Conservation (phyloP, 2,113 vertebrate genomes). For the Gobius niger region DNA sequence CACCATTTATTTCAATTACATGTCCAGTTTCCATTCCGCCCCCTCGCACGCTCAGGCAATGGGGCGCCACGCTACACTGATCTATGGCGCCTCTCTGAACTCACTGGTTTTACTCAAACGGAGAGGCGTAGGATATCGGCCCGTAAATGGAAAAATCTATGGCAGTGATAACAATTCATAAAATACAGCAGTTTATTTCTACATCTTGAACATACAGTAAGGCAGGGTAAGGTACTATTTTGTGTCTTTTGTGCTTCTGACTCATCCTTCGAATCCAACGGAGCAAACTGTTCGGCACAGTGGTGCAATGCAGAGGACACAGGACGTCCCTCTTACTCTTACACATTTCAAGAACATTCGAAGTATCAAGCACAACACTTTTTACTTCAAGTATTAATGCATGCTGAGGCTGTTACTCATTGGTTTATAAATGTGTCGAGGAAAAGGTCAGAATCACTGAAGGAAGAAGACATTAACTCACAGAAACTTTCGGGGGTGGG, state of each 20-base stretch:
- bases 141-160: neutral
- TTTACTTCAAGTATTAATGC: neutral
- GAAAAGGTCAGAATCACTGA: slow-evolving; percentile 10
- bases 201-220: too few relatives aligned
- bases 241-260: too few relatives aligned
- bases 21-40: slow-evolving; percentile 6
- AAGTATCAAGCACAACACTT: neutral
- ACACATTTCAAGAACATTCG: too few relatives aligned
- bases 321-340: too few relatives aligned
- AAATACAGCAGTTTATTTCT: too few relatives aligned
- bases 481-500: neutral
- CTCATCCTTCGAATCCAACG: too few relatives aligned
- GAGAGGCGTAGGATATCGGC: neutral
- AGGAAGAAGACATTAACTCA: neutral
- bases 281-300: too few relatives aligned
- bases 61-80: slow-evolving; percentile 6
- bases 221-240: too few relatives aligned
- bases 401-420: neutral
- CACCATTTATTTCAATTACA: slow-evolving; percentile 49
- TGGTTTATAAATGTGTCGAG: slow-evolving; percentile 12
- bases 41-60: neutral
- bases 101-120: neutral
- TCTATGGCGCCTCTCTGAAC: neutral
- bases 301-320: too few relatives aligned
- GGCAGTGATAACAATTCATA: neutral